Evolutionary conservation across 2,113 vertebrate genomes (phyloP).

Genomic region (Numida meleagris): DNA sequence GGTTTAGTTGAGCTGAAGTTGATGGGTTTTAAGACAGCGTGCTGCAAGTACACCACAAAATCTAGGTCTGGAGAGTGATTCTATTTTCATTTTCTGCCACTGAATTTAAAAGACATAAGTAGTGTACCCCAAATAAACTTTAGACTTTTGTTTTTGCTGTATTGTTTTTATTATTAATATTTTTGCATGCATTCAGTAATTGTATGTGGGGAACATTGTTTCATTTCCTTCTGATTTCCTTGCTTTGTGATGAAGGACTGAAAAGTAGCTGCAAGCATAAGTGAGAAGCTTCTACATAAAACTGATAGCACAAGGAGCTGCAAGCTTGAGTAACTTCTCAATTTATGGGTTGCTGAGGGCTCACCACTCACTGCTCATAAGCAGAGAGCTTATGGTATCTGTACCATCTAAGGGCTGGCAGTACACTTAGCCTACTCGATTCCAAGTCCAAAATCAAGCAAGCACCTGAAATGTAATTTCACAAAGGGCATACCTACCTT

Average conservation of each 20-base stretch:
- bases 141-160: neutral
- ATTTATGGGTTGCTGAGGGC: neutral
- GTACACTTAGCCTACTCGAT: neutral
- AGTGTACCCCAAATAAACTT: neutral
- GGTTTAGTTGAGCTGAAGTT: neutral
- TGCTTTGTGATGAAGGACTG: slow-evolving; percentile 14
- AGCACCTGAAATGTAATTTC: neutral
- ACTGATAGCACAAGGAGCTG: neutral
- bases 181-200: neutral
- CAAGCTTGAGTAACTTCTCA: neutral
- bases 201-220: neutral
- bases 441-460: neutral
- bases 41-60: neutral
- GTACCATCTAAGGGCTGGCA: neutral
- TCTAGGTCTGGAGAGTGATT: neutral
- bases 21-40: neutral
- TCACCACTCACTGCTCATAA: accelerated
- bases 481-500: neutral
- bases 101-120: neutral
- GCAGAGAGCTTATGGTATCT: neutral
- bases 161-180: neutral
- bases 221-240: slow-evolving; percentile 46
- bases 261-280: neutral
- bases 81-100: neutral
- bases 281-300: neutral